Evolutionary conservation across 1,140 invertebrate species (phyloP), one percentile per base, ranked within the genome.

Genomic region (Condylostylus longicornis): DNA sequence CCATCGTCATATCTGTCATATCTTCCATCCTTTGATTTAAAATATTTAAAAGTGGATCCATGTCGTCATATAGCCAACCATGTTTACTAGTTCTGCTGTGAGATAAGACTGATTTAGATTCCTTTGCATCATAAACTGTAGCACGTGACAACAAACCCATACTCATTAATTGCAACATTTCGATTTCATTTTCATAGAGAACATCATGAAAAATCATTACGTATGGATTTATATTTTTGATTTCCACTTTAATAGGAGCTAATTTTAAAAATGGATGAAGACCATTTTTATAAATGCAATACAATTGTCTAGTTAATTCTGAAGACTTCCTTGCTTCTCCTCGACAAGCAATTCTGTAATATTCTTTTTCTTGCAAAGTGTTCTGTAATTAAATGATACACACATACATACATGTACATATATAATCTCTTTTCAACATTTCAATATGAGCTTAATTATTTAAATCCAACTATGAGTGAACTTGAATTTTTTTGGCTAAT

Each of bases 11-110:
- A 2, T 48, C 46, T n/a, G 88, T 90, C 65, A 95, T 77, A 49
- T 80, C 74, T 8, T 68, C 67, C 1, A 85, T 75, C 19, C 83
- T 67, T 44, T 62, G 65, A 33, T 81, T 81, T 12, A 97, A 70
- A 33, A 69, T 70, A 3, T 64, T 68, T 1, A 97, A 74, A 7
- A 80, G 65, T 19, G 70, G 53, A 46, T 87, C 74, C 49, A 89
- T 85, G 10, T 75, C 62, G 45, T 82, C 80, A 42, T 78, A 77
- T n/a, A 98, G 67, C 94, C 93, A 98, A 2, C 87, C 80, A 43
- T 88, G 93, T 69, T 98, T 98, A 50, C 89, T 95, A 47, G 98
- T 96, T 44, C 95, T 74, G 61, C n/a, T n/a, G 43, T 95, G 73
- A 56, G 96, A 96, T 48, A 78, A 72, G 1, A 93, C 90, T 18